Base-by-base conservation (phyloP, 2,797 vertebrate genomes). In the Rhinoraja longicauda region DNA sequence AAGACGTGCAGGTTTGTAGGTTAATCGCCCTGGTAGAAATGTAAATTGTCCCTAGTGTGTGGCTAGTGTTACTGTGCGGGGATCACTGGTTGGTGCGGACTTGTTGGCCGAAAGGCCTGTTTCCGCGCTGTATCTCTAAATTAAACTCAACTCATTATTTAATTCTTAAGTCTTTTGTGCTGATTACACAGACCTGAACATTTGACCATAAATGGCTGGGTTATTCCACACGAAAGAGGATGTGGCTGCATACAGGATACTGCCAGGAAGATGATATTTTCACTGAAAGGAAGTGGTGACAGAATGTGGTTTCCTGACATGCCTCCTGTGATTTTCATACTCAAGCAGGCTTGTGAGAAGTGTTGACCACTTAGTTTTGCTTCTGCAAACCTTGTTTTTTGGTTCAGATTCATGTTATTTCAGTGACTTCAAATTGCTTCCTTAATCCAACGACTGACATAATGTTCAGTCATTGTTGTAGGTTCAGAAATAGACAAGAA, bases 201-300 rank as follows among this genome's bases (percentile, higher is more conserved):
- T 64, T 91, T 72, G 6, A 64, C 10, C 10, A 24, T 59, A 67
- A 92, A n/a, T 73, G 57, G 70, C 39, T 75, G 72, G 17, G 45
- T 73, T 73, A 45, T 75, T 90, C 39, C 67, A 73, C 70, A n/a
- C 70, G 53, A 92, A 77, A 79, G 93, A 93, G 94, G 93, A 94
- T 93, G 93, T 78, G 82, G 75, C 93, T 79, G 93, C 94, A 93
- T 95, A 93, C 94, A 95, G 95, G 94, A 95, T 94, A 93, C 93
- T 45, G 93, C 94, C 94, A 94, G 95, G 95, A 95, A 95, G 95
- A 94, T 91, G 94, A 93, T 93, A 93, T 93, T 21, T 93, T 94
- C 93, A 94, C 94, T 93, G 81, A 94, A 93, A 94, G 94, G 93
- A 94, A 94, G 93, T 93, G 93, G 93, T 93, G 91, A 93, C 94